Percentiles rank a stretch among this genome's conserved stretches.
phyloP scores from a whole-genome alignment of 2,113 vertebrate genomes.

The Pelecanoides urinatrix region DNA sequence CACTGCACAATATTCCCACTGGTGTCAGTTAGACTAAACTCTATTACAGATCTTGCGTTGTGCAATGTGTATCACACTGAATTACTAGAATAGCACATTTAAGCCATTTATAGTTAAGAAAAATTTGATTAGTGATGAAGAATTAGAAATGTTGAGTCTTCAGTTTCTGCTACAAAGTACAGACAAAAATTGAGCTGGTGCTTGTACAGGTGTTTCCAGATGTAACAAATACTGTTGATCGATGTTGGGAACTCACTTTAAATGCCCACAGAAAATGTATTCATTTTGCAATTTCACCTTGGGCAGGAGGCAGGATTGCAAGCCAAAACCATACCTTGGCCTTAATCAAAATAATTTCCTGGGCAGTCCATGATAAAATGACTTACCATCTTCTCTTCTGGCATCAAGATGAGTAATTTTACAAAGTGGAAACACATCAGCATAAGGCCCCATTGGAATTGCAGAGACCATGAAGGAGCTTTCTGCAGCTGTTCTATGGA shows the following conservation, averaged over 20 bases:
- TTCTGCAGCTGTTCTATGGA: constrained; percentile 57
- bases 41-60: neutral
- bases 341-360: constrained; percentile 70
- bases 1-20: neutral
- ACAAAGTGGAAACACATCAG: constrained; percentile 65
- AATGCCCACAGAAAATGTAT: neutral
- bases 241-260: neutral
- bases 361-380: constrained; percentile 69
- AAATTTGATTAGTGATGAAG: neutral
- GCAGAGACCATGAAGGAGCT: constrained; percentile 46
- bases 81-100: neutral
- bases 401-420: constrained; percentile 69
- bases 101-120: neutral
- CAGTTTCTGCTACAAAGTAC: neutral
- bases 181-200: neutral
- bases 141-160: neutral
- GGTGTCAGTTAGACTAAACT: neutral
- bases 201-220: neutral
- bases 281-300: neutral
- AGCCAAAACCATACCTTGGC: constrained; percentile 53
- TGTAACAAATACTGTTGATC: neutral
- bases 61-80: neutral
- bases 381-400: constrained; percentile 31
- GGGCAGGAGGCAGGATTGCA: neutral
- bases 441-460: neutral